Conservation (phyloP, 2,888 invertebrate genomes). For the Sialis lutaria region DNA sequence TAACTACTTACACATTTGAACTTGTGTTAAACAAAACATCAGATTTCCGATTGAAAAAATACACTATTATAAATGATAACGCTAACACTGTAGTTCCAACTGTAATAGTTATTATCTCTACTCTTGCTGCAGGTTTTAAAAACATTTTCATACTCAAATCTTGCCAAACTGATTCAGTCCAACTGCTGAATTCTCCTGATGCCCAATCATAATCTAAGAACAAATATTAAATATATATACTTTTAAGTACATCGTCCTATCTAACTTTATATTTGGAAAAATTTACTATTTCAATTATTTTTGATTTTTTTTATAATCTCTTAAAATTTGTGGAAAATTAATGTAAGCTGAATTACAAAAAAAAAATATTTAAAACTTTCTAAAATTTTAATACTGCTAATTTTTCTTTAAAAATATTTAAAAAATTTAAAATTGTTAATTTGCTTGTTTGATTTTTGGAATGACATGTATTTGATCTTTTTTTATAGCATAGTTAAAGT, state of each 20-base stretch:
- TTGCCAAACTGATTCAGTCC: slow-evolving; percentile 80
- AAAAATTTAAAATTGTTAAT: too few species aligned
- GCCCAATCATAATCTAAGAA: slow-evolving; percentile 54
- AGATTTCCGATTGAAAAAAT: slow-evolving; percentile 31
- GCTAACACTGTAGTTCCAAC: slow-evolving; percentile 30
- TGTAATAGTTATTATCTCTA: slow-evolving; percentile 34
- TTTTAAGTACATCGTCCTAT: background rate
- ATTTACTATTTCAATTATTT: too few species aligned
- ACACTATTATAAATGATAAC: slow-evolving; percentile 32
- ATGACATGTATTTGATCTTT: too few species aligned
- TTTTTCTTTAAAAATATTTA: too few species aligned
- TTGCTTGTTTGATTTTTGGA: too few species aligned
- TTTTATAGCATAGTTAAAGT: too few species aligned
- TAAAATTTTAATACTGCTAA: too few species aligned
- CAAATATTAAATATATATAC: slow-evolving; percentile 2
- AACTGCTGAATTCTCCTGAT: slow-evolving; percentile 63
- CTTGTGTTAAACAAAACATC: slow-evolving; percentile 24
- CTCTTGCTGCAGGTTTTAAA: slow-evolving; percentile 45
- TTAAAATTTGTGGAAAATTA: too few species aligned
- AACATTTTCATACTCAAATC: slow-evolving; percentile 60
- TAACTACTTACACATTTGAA: slow-evolving; percentile 3
- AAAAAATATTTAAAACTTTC: too few species aligned
- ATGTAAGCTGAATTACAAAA: too few species aligned
- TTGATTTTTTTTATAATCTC: too few species aligned
- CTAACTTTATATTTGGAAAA: too few species aligned